These are phyloP conservation scores for Leuciscus idus DNA, from an alignment of 2,113 vertebrate species.

Conservation along the genomic window DNA sequence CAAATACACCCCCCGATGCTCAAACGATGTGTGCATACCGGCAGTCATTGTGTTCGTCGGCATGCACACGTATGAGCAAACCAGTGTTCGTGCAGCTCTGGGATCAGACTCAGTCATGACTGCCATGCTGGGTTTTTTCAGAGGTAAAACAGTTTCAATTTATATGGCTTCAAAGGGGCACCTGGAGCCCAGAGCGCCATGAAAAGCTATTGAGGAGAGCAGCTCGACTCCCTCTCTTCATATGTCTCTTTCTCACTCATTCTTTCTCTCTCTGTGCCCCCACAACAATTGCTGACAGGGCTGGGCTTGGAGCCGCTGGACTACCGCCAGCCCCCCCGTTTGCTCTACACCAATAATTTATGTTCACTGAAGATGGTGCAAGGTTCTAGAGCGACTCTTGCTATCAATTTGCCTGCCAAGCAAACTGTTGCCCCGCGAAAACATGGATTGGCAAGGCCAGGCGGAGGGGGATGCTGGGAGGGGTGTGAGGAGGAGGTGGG, in stretches of 20 bases:
- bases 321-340: slow-evolving; percentile 83
- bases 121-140: slow-evolving; percentile 73
- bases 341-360: slow-evolving; percentile 92
- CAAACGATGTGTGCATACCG: not conserved
- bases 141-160: slow-evolving; percentile 86
- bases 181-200: slow-evolving; percentile 76
- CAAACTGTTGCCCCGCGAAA: slow-evolving; percentile 77
- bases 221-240: slow-evolving; percentile 63
- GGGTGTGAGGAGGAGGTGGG: slow-evolving; percentile 39
- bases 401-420: slow-evolving; percentile 84
- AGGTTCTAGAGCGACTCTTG: slow-evolving; percentile 87
- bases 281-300: slow-evolving; percentile 84
- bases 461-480: slow-evolving; percentile 53
- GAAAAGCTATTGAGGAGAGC: slow-evolving; percentile 79
- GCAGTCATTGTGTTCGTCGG: not conserved
- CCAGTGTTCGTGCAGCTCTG: slow-evolving; percentile 63
- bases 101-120: slow-evolving; percentile 74
- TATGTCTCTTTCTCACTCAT: slow-evolving; percentile 19
- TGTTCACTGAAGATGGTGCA: slow-evolving; percentile 91
- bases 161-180: slow-evolving; percentile 81
- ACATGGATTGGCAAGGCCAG: slow-evolving; percentile 69
- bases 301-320: slow-evolving; percentile 80
- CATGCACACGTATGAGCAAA: slow-evolving; percentile 43
- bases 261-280: slow-evolving; percentile 64
- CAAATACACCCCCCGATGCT: slow-evolving; percentile 44